Conservation (phyloP, 92 coral and sea anemone species). For the Hydrozoanthus gracilis region DNA sequence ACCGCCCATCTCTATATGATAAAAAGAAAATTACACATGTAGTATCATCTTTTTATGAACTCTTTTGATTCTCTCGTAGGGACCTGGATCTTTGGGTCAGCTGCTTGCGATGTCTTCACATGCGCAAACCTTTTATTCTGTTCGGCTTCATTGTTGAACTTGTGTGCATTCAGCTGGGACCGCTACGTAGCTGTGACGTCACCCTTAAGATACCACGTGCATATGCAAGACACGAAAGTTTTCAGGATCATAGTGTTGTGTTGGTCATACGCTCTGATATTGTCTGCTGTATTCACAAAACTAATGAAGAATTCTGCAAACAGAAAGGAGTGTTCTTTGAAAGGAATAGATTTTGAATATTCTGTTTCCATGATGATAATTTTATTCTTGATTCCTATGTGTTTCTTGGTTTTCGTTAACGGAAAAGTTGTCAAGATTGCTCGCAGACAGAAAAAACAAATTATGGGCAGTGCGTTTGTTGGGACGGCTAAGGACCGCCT, state of each 20-base stretch:
- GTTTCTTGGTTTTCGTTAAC: constrained; percentile 24
- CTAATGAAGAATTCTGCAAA: not conserved
- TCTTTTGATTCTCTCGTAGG: not conserved
- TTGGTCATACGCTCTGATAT: not conserved
- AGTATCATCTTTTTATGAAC: too few species aligned
- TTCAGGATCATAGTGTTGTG: constrained; percentile 1
- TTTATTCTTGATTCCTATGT: not conserved
- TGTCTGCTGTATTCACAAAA: constrained; percentile 5
- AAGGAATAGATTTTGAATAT: not conserved
- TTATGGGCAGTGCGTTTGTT: not conserved
- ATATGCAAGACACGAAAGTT: constrained; percentile 1
- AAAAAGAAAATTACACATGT: too few species aligned
- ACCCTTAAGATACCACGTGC: constrained; percentile 22
- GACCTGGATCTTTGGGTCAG: constrained; percentile 24
- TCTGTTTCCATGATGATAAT: not conserved
- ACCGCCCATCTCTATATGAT: too few species aligned
- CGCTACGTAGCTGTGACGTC: constrained; percentile 46
- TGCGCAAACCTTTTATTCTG: constrained; percentile 39
- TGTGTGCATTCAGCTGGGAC: constrained; percentile 45
- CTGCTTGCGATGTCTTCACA: constrained; percentile 27
- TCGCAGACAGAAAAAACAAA: not conserved
- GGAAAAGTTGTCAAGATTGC: constrained; percentile 35
- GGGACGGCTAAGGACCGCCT: not conserved
- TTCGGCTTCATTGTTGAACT: constrained; percentile 22
- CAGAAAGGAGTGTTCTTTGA: not conserved